Evolutionary conservation across 2,113 vertebrate genomes (phyloP).

Genomic region (Aegotheles bennettii): DNA sequence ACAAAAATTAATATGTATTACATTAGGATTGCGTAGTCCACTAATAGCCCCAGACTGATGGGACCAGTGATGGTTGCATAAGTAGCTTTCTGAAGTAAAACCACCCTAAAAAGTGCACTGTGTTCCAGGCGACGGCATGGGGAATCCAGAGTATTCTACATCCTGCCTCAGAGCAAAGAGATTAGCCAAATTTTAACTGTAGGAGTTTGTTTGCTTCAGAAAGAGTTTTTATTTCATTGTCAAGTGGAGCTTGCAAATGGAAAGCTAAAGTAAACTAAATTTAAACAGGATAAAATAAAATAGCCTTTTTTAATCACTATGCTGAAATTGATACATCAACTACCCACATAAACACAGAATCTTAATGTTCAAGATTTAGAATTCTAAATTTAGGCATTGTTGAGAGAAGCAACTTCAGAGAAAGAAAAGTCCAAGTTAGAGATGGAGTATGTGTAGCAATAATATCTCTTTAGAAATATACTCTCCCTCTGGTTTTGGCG

Average conservation of each 20-base stretch:
- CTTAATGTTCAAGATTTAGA: not conserved
- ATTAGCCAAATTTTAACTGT: not conserved
- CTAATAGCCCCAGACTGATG: not conserved
- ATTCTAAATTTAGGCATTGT: not conserved
- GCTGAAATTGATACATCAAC: not conserved
- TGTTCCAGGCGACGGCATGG: not conserved
- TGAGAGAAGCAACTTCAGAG: not conserved
- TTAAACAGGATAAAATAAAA: not conserved
- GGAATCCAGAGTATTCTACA: not conserved
- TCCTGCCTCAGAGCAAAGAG: not conserved
- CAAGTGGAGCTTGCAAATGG: not conserved
- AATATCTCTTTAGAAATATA: not conserved
- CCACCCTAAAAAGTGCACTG: not conserved
- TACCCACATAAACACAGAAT: not conserved
- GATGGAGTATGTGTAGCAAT: not conserved
- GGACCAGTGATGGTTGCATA: not conserved
- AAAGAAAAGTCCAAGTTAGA: not conserved
- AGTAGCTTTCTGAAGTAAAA: not conserved
- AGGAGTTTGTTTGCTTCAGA: not conserved
- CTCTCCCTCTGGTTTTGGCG: not conserved
- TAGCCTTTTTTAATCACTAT: not conserved
- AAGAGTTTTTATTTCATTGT: not conserved
- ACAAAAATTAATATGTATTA: not conserved
- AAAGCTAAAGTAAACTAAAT: not conserved
- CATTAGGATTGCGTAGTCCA: not conserved